Evolutionary conservation across 2,113 vertebrate genomes (phyloP).

Genomic region (Alethe diademata): DNA sequence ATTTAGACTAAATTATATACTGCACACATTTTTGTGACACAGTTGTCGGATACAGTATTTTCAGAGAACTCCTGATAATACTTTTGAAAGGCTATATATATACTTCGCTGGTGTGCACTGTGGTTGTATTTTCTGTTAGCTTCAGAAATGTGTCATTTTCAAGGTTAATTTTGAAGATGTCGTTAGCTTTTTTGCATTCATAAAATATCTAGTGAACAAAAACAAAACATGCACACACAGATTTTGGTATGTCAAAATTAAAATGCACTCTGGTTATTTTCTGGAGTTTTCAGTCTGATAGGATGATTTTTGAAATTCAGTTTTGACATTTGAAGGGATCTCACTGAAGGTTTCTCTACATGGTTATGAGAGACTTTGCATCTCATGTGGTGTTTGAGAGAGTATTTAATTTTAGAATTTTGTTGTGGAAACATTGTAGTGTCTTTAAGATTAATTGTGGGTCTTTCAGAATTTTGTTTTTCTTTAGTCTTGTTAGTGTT

Average conservation of each 20-base stretch:
- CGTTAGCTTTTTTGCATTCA: background rate
- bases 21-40: background rate
- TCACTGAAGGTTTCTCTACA: background rate
- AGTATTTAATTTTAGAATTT: background rate
- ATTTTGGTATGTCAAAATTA: background rate
- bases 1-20: background rate
- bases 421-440: background rate
- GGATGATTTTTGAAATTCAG: background rate
- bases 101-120: background rate
- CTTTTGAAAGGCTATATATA: background rate
- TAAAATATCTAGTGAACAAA: background rate
- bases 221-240: background rate
- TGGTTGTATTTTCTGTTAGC: background rate
- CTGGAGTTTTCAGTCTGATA: background rate
- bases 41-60: background rate
- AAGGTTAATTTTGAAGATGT: background rate
- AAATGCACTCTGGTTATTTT: background rate
- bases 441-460: background rate
- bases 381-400: background rate
- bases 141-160: background rate
- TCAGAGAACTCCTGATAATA: background rate
- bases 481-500: background rate
- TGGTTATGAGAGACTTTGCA: background rate
- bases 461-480: background rate
- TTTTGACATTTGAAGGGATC: background rate